Base-by-base conservation (phyloP, 2,888 invertebrate genomes). In the Troides aeacus region DNA sequence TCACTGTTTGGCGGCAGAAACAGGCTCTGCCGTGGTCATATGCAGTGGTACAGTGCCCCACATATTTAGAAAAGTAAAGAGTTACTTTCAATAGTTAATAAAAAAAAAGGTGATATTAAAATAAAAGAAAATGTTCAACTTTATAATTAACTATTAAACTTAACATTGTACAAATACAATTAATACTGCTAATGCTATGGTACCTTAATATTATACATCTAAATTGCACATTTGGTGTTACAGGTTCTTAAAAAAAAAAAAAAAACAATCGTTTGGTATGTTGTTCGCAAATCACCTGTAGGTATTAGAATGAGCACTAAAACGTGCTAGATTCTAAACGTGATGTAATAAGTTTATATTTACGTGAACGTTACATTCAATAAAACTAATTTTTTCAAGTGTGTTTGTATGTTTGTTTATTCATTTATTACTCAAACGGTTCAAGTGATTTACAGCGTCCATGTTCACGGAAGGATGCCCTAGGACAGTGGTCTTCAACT, bases 111-210 rank as follows among this genome's bases (percentile, higher is more conserved):
- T 69, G 8, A 65, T 70, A 74, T 23, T 58, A 72, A 71, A 60
- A 71, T 72, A 57, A 69, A 76, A 67, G 46, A 64, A 77, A 74
- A 75, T 53, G 18, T 50, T 46, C 64, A 73, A 69, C 73, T 81
- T 78, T 76, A 78, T 77, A 81, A 83, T 84, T 84, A 84, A 90
- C 87, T 90, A 89, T 87, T 89, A 84, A 87, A 88, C 86, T 85
- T 89, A 89, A 86, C 81, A 81, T 81, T 79, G 74, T 80, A 84
- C 74, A 79, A 79, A 85, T 82, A 86, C 76, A 72, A 74, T 80
- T 86, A 81, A 77, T 77, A 80, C 78, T 80, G 75, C 83, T 85
- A 87, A 78, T 71, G 78, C 83, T 87, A 74, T 62, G 36, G 12
- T 60, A 87, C 83, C 79, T 84, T 89, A 90, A 78, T 82, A 83